phyloP scores from a whole-genome alignment of 2,797 vertebrate species.

The Paguma larvata region DNA sequence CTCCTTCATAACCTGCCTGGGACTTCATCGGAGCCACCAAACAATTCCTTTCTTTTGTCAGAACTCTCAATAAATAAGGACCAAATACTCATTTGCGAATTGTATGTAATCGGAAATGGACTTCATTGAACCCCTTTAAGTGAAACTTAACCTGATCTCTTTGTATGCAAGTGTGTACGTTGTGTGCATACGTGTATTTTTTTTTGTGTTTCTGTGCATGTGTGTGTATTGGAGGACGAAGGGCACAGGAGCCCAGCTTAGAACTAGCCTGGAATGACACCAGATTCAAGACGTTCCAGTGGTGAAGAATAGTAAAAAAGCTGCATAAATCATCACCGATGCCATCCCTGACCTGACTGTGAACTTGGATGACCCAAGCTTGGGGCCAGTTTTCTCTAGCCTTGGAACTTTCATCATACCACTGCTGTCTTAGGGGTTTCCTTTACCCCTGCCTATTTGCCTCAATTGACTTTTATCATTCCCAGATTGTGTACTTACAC shows the following conservation, averaged over 20 bases:
- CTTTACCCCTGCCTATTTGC: neutral
- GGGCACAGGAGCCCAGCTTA: too few relatives aligned
- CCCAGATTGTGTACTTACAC: neutral
- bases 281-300: slow-evolving; percentile 82
- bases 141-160: neutral
- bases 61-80: too few relatives aligned
- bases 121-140: neutral
- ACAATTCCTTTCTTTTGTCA: too few relatives aligned
- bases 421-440: neutral
- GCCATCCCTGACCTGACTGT: neutral
- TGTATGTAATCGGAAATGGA: too few relatives aligned
- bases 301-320: slow-evolving; percentile 72
- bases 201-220: too few relatives aligned
- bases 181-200: too few relatives aligned
- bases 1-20: slow-evolving; percentile 87
- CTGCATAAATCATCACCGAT: slow-evolving; percentile 65
- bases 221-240: too few relatives aligned
- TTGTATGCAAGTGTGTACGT: neutral
- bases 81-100: too few relatives aligned
- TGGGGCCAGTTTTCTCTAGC: neutral
- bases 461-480: neutral
- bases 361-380: neutral
- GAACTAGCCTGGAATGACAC: slow-evolving; percentile 73
- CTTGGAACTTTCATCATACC: neutral
- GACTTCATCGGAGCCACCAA: slow-evolving; percentile 86